Evolutionary conservation across 2,797 vertebrate species (phyloP).

Genomic region (Momotus momota): DNA sequence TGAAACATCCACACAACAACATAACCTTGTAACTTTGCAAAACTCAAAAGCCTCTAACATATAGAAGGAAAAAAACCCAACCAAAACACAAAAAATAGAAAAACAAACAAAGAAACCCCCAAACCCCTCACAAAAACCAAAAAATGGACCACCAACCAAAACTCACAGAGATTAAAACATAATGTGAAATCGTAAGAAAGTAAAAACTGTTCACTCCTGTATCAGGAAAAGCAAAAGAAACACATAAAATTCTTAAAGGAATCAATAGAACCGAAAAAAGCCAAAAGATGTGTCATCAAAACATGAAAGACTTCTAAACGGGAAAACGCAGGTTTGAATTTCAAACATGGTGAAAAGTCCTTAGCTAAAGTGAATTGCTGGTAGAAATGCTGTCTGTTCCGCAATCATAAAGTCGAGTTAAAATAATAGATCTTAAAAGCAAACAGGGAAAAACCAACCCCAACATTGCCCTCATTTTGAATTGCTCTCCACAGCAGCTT

Average conservation of each 20-base stretch:
- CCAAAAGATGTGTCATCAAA: not conserved
- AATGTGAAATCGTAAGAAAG: not conserved
- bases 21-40: not conserved
- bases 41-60: not conserved
- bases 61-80: not conserved
- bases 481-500: not conserved
- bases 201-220: not conserved
- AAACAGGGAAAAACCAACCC: not conserved
- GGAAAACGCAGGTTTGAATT: not conserved
- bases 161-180: not conserved
- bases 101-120: not conserved
- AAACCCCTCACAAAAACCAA: not conserved
- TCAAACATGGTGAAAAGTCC: not conserved
- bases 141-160: not conserved
- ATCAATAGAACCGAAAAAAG: not conserved
- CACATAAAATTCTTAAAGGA: not conserved
- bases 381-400: not conserved
- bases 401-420: not conserved
- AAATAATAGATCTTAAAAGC: not conserved
- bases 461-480: not conserved
- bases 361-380: not conserved
- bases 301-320: not conserved
- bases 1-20: not conserved
- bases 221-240: not conserved
- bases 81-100: not conserved